Percentiles rank a stretch among this genome's conserved stretches.
Conservation (phyloP, 2,888 invertebrate species). For the Boloria selene region DNA sequence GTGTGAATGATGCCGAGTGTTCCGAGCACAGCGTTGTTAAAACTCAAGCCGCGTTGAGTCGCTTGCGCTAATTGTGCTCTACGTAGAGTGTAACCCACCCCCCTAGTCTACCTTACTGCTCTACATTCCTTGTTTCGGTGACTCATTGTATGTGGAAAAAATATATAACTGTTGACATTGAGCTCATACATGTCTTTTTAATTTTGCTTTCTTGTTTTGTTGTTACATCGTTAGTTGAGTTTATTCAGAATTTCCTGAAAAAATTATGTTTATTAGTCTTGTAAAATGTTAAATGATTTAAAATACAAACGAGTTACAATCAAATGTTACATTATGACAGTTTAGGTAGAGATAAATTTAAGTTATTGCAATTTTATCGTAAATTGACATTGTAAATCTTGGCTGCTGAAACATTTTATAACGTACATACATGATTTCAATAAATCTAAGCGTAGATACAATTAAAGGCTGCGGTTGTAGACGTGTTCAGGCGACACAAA, state of each 20-base stretch:
- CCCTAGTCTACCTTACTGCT: constrained; percentile 46
- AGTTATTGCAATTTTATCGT: too few species aligned
- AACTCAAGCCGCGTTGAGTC: constrained; percentile 79
- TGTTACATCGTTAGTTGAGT: constrained; percentile 45
- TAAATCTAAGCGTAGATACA: constrained; percentile 21
- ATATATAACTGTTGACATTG: constrained; percentile 74
- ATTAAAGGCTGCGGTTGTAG: constrained; percentile 33
- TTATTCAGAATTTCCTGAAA: constrained; percentile 30
- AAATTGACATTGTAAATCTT: too few species aligned
- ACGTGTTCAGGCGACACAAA: constrained; percentile 31
- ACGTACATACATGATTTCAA: background rate
- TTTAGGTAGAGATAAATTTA: too few species aligned
- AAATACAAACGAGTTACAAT: background rate
- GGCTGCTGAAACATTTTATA: background rate
- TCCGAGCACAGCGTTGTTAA: constrained; percentile 73
- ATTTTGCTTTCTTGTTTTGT: constrained; percentile 11
- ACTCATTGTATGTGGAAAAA: constrained; percentile 64
- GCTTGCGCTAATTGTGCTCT: constrained; percentile 80
- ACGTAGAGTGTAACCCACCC: constrained; percentile 51
- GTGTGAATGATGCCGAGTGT: constrained; percentile 75
- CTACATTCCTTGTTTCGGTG: constrained; percentile 68
- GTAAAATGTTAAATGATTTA: background rate
- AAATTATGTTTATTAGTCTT: background rate
- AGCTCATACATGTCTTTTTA: constrained; percentile 55
- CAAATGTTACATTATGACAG: background rate